These are phyloP conservation scores for Poecilia gillii DNA, from an alignment of 2,797 vertebrate species.

Conservation along the genomic window DNA sequence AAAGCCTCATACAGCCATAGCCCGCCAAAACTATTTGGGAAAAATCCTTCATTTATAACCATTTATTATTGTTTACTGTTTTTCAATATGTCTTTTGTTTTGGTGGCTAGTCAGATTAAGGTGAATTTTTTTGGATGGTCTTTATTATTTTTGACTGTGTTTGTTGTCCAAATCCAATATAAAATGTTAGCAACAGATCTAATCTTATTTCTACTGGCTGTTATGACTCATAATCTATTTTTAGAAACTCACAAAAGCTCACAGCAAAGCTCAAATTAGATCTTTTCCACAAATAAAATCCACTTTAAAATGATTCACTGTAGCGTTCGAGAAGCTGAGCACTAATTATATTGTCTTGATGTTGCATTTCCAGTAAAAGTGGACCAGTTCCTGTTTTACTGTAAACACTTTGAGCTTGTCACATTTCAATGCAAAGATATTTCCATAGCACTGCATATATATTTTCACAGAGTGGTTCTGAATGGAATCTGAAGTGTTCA, in stretches of 20 bases:
- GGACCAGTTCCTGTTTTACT: neutral
- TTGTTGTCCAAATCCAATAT: neutral
- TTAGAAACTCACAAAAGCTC: neutral
- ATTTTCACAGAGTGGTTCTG: too few relatives aligned
- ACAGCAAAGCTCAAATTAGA: neutral
- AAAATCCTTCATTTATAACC: neutral
- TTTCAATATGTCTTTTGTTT: neutral
- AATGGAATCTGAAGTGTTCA: too few relatives aligned
- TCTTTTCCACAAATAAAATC: slow-evolving; percentile 1
- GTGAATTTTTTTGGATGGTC: neutral
- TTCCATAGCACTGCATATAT: neutral
- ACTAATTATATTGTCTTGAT: neutral
- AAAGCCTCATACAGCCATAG: too few relatives aligned
- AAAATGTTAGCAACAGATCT: neutral
- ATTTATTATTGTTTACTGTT: neutral
- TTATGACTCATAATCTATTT: neutral
- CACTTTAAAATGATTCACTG: neutral
- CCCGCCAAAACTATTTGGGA: too few relatives aligned
- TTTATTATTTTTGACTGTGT: neutral
- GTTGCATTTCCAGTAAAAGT: neutral
- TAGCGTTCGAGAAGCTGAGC: neutral
- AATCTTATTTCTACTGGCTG: neutral
- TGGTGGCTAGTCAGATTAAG: neutral
- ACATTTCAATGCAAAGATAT: neutral
- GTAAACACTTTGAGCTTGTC: neutral